phyloP scores from a whole-genome alignment of 2,888 invertebrate species.

The Stramonita haemastoma region DNA sequence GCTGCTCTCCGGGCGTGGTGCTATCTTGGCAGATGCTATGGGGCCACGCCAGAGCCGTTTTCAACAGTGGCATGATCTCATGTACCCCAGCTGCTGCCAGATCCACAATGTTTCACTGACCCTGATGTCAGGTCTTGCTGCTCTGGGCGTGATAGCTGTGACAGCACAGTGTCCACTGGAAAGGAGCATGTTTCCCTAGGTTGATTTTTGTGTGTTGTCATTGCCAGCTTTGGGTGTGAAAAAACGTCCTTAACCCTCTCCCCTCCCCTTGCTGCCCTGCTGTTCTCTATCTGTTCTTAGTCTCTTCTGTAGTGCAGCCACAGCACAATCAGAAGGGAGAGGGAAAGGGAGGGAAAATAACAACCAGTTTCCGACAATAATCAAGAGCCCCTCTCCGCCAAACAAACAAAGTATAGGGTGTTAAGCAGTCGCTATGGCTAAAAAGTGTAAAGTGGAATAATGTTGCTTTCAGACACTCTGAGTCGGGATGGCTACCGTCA shows the following conservation, averaged over 20 bases:
- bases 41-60: constrained; percentile 30
- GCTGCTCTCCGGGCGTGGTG: constrained; percentile 22
- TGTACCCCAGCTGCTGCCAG: constrained; percentile 37
- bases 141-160: constrained; percentile 25
- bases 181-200: neutral
- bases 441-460: too few species aligned
- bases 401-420: too few species aligned
- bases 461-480: too few species aligned
- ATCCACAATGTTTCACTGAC: constrained; percentile 18
- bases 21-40: constrained; percentile 40
- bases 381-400: too few species aligned
- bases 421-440: too few species aligned
- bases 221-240: neutral
- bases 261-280: neutral
- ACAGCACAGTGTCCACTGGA: constrained; percentile 34
- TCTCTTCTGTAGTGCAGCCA: too few species aligned
- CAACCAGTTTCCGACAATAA: too few species aligned
- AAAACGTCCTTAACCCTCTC: too few species aligned
- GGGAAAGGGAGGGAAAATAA: too few species aligned
- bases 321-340: too few species aligned
- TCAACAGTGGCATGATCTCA: constrained; percentile 25
- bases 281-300: too few species aligned
- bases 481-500: too few species aligned
- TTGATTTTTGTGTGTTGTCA: constrained; percentile 33
- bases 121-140: constrained; percentile 2